Evolutionary conservation across 2,888 invertebrate species (phyloP).

Genomic region (Lithophane socia): DNA sequence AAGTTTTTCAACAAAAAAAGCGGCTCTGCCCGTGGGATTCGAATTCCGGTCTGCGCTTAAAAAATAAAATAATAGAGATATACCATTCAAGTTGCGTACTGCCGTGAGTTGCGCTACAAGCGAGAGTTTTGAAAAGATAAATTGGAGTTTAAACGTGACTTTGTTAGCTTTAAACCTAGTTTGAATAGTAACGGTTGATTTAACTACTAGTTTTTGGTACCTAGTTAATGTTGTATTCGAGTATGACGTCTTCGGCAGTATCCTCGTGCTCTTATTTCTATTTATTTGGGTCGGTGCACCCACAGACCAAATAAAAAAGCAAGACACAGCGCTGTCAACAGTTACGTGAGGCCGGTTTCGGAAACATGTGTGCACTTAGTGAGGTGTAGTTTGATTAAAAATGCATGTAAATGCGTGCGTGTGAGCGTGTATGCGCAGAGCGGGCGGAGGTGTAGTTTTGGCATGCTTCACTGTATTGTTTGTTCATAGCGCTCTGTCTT

Average conservation of each 20-base stretch:
- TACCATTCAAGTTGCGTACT: slow-evolving; percentile 42
- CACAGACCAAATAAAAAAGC: too few relatives aligned
- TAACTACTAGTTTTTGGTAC: too few relatives aligned
- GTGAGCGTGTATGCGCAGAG: too few relatives aligned
- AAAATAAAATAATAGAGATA: slow-evolving; percentile 60
- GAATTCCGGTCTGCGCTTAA: slow-evolving; percentile 32
- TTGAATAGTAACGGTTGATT: slow-evolving; percentile 11
- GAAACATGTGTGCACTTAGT: too few relatives aligned
- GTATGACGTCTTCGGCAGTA: not conserved
- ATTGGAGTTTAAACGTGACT: slow-evolving; percentile 30
- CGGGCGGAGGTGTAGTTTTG: too few relatives aligned
- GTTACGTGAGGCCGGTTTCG: too few relatives aligned
- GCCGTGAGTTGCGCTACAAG: slow-evolving; percentile 26
- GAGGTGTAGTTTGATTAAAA: too few relatives aligned
- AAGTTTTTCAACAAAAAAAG: slow-evolving; percentile 42
- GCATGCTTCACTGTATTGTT: too few relatives aligned
- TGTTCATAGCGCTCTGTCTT: too few relatives aligned
- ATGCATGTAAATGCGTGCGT: too few relatives aligned
- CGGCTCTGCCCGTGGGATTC: slow-evolving; percentile 26
- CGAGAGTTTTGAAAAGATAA: slow-evolving; percentile 29
- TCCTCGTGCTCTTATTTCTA: not conserved
- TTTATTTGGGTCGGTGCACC: not conserved
- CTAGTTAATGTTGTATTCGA: not conserved
- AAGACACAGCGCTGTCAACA: too few relatives aligned
- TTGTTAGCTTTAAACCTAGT: slow-evolving; percentile 16